A percentile compares a stretch with the other conserved stretches of the same genome.
Evolutionary conservation across 1,140 invertebrate species (phyloP).

Genomic region (Drosophila kurseongensis): DNA sequence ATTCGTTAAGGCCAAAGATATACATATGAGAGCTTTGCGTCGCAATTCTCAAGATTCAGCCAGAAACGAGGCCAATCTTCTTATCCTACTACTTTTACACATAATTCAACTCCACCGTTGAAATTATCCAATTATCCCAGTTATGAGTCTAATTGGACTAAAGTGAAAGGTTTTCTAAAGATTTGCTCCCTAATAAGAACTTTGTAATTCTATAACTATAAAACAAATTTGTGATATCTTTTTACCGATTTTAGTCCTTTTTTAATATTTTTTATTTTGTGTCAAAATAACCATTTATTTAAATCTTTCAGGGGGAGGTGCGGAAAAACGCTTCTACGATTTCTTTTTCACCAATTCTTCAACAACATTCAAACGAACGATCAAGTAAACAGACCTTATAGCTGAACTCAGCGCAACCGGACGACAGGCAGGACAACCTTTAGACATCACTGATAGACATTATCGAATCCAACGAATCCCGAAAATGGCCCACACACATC

Average conservation of each 20-base stretch:
- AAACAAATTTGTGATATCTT: too few relatives aligned
- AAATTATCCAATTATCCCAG: neutral
- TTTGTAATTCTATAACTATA: too few relatives aligned
- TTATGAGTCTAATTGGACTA: too few relatives aligned
- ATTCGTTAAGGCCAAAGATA: slow-evolving; percentile 51
- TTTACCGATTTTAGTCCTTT: too few relatives aligned
- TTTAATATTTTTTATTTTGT: too few relatives aligned
- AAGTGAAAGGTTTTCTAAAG: too few relatives aligned
- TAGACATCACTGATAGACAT: slow-evolving; percentile 14
- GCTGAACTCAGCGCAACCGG: slow-evolving; percentile 21
- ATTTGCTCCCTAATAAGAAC: too few relatives aligned
- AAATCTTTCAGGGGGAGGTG: slow-evolving; percentile 77
- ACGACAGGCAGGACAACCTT: slow-evolving; percentile 22
- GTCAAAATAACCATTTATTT: too few relatives aligned
- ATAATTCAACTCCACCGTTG: neutral
- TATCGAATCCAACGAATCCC: slow-evolving; percentile 26
- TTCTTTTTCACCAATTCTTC: slow-evolving; percentile 54
- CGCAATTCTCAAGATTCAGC: slow-evolving; percentile 29
- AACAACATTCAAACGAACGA: slow-evolving; percentile 61
- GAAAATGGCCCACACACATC: slow-evolving; percentile 79
- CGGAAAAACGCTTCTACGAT: slow-evolving; percentile 76
- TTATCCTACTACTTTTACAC: neutral
- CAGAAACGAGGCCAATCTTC: slow-evolving; percentile 11
- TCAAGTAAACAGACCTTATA: slow-evolving; percentile 45
- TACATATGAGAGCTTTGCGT: slow-evolving; percentile 43